Conservation (phyloP, 2,888 invertebrate species). For the Eristalinus aeneus region DNA sequence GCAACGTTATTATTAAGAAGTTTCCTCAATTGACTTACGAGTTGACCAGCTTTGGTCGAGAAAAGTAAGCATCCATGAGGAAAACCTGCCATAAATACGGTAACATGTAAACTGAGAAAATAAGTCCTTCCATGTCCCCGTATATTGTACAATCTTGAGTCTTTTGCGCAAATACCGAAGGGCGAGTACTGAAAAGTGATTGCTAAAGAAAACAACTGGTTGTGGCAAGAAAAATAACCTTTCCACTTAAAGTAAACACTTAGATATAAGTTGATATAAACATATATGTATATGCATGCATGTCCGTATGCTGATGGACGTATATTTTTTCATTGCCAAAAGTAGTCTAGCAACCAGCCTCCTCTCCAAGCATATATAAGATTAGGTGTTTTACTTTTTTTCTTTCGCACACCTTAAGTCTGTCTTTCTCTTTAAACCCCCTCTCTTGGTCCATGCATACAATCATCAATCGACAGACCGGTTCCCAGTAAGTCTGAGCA, state of each 20-base stretch:
- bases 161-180: not conserved
- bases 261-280: not conserved
- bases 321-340: slow-evolving; percentile 13
- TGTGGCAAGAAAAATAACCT: not conserved
- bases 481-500: slow-evolving; percentile 30
- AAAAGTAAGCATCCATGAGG: not conserved
- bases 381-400: not conserved
- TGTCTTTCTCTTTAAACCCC: slow-evolving; percentile 12
- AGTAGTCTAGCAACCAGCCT: slow-evolving; percentile 40
- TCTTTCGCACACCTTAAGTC: too few relatives aligned
- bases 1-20: not conserved
- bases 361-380: slow-evolving; percentile 13
- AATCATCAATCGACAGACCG: slow-evolving; percentile 34
- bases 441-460: slow-evolving; percentile 31
- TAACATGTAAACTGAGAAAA: not conserved
- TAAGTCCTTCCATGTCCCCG: not conserved
- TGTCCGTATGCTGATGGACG: not conserved
- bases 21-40: not conserved
- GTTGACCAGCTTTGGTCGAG: not conserved
- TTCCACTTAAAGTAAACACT: not conserved
- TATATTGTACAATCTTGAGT: not conserved
- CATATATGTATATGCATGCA: not conserved
- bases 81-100: not conserved
- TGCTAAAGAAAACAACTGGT: not conserved
- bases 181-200: not conserved